Conservation (phyloP, 2,888 invertebrate genomes). For the Tetheella fluctuosa region DNA sequence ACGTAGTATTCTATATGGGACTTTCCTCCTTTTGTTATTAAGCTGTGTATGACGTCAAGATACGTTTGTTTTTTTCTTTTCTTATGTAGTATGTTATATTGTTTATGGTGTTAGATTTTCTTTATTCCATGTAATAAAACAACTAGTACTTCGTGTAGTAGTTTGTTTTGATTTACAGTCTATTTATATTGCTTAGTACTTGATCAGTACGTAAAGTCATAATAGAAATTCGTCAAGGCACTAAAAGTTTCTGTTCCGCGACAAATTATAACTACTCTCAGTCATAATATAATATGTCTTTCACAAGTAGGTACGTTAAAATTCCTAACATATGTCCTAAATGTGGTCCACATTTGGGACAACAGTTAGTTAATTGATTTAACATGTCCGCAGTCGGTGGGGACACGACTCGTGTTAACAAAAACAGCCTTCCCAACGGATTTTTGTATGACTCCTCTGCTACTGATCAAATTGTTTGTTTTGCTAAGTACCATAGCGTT, state of each 20-base stretch:
- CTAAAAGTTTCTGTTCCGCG: too few species aligned
- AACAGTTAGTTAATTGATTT: slow-evolving; percentile 79
- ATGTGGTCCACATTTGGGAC: too few species aligned
- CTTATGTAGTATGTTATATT: slow-evolving; percentile 15
- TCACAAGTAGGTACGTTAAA: slow-evolving; percentile 20
- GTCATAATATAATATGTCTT: neutral
- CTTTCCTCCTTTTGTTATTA: slow-evolving; percentile 60
- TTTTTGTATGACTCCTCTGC: slow-evolving; percentile 63
- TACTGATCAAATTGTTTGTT: slow-evolving; percentile 71
- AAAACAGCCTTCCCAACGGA: slow-evolving; percentile 56
- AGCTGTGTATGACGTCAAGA: slow-evolving; percentile 38
- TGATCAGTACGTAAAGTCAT: too few species aligned
- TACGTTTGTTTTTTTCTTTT: slow-evolving; percentile 25
- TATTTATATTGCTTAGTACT: neutral
- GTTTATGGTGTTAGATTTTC: slow-evolving; percentile 6
- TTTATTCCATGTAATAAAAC: slow-evolving; percentile 16
- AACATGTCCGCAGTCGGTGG: slow-evolving; percentile 60
- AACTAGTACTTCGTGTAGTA: neutral
- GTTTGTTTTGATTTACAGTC: neutral
- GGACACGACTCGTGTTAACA: slow-evolving; percentile 56
- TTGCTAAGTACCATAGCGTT: slow-evolving; percentile 69
- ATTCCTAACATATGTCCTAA: slow-evolving; percentile 36
- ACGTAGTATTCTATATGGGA: slow-evolving; percentile 52
- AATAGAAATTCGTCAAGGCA: too few species aligned
- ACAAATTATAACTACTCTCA: slow-evolving; percentile 16